Conservation (phyloP, 2,888 invertebrate species). For the Cheilosia scutellata region DNA sequence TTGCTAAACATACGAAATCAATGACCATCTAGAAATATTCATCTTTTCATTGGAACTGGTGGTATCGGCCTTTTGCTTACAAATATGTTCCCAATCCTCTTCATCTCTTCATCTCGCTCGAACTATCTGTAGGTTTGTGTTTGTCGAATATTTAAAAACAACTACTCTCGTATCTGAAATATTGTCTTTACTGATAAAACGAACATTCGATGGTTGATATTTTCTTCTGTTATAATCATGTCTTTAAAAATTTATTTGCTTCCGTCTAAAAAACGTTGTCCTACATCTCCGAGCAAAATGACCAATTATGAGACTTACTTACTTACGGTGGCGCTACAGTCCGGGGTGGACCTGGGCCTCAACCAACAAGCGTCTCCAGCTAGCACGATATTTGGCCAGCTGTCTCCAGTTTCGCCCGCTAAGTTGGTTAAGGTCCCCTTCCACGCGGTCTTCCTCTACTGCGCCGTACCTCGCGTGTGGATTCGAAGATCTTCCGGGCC, state of each 20-base stretch:
- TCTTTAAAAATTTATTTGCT: neutral
- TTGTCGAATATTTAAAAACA: neutral
- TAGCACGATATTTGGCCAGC: too few relatives aligned
- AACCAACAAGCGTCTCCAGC: too few relatives aligned
- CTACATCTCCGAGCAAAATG: neutral
- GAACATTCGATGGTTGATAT: neutral
- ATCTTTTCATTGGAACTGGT: constrained; percentile 22
- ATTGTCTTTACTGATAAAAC: neutral
- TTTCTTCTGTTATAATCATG: neutral
- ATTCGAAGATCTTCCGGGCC: too few relatives aligned
- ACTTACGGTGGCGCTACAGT: too few relatives aligned
- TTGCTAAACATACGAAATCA: constrained; percentile 36
- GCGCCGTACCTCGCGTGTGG: too few relatives aligned
- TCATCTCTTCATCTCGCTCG: neutral
- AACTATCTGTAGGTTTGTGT: neutral
- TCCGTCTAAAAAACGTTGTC: neutral
- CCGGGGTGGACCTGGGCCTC: too few relatives aligned
- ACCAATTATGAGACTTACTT: too few relatives aligned
- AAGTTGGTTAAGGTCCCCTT: too few relatives aligned
- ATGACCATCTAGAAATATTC: constrained; percentile 32
- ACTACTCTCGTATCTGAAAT: neutral
- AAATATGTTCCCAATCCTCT: neutral
- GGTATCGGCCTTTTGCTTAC: neutral
- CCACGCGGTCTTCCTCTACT: too few relatives aligned
- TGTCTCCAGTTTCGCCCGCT: too few relatives aligned